phyloP scores from a whole-genome alignment of 2,113 vertebrate species.

The Ranitomeya variabilis region DNA sequence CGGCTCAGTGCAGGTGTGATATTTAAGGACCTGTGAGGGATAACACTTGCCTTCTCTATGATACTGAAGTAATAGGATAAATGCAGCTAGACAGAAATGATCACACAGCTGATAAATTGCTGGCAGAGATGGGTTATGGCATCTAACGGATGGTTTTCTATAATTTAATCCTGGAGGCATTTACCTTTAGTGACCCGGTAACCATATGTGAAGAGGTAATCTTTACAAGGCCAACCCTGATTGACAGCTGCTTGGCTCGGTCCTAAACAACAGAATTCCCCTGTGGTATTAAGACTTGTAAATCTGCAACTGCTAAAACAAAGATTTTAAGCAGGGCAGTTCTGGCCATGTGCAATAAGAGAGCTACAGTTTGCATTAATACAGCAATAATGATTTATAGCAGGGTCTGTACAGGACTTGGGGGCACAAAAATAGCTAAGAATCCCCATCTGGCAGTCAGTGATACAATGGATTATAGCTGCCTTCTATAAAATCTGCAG shows the following conservation, averaged over 20 bases:
- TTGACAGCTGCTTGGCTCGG: conserved; percentile 38
- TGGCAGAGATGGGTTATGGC: conserved; percentile 21
- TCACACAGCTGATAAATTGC: conserved; percentile 47
- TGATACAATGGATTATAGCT: not conserved
- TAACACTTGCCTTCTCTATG: conserved; percentile 16
- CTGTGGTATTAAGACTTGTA: conserved; percentile 15
- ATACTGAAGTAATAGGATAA: conserved; percentile 27
- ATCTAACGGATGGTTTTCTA: conserved; percentile 24
- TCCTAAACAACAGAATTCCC: conserved; percentile 25
- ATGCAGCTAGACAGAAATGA: conserved; percentile 28
- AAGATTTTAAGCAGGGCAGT: not conserved
- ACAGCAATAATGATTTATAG: not conserved
- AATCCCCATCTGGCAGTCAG: not conserved
- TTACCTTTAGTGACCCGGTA: conserved; percentile 43
- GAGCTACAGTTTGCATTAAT: not conserved
- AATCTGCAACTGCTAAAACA: conserved; percentile 30
- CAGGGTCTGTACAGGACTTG: not conserved
- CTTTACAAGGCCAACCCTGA: conserved; percentile 34
- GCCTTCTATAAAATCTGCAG: not conserved
- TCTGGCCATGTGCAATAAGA: not conserved
- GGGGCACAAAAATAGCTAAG: not conserved
- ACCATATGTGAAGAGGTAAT: conserved; percentile 28
- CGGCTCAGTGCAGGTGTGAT: not conserved
- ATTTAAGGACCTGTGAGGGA: conserved; percentile 10
- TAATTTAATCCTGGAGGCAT: conserved; percentile 41